Base-by-base conservation (phyloP, 30 jellyfish, hydroid and myxozoan species). In the Cassiopea xamachana region DNA sequence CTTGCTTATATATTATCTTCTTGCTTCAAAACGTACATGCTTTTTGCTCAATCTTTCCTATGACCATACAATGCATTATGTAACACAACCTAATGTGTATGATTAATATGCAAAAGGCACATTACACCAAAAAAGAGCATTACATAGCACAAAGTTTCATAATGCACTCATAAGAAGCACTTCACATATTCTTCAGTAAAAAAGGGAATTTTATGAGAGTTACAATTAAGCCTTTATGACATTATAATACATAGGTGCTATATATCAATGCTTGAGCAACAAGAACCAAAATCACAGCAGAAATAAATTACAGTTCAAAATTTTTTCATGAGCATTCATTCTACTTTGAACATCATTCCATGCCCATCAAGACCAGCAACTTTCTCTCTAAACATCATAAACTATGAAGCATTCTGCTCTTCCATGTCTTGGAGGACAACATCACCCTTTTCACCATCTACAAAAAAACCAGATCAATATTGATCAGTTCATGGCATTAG, bases 401-500 rank as follows among this genome's bases (percentile, higher is more conserved):
- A 44, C 81, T 81, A 60, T 27, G 92, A 83, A 43, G 92, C 94
- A 6, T 93, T 94, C 69, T 86, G 98, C 19, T 93, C 98, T 51
- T 93, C 98, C 87, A 93, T 92, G 82, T 93, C 98, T 88, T 93
- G 98, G 43, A 93, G 45, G 39, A 73, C 94, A 16, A 88, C 46
- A 14, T 82, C 96, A 45, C 93, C 98, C 47, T 87, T 87, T 14
- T 74, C 90, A 9, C 89, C 97, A 19, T 79, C 94, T 93, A 74
- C 60, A 87, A 75, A 45, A 83, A 15, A 10, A 55, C 64, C 7
- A 55, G 64, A 55, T 55, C 64, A 46, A 17, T 61, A 45, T 1
- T 8, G 61, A 1, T 43, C 88, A 51, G 47, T 18, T 85, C 44
- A 27, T 27, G 39, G 39, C 39, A 27, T 27, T 27, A 27, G 39